Evolutionary conservation across 2,113 vertebrate genomes (phyloP).

Genomic region (Cettia cetti): DNA sequence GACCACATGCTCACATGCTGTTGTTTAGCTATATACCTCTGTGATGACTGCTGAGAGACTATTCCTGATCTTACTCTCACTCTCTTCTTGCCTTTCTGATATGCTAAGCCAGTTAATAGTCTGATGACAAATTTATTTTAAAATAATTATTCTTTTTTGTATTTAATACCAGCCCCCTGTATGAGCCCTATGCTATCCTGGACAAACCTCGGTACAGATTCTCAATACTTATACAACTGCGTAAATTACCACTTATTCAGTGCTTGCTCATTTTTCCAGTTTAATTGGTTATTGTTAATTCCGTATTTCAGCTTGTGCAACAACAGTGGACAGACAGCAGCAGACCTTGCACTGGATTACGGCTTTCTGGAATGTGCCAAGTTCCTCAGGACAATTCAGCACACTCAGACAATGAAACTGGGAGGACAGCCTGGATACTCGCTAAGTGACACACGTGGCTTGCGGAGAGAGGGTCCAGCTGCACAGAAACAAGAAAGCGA

Average conservation of each 20-base stretch:
- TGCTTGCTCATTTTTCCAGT: background rate
- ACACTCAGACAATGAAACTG: conserved; percentile 49
- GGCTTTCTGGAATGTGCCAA: conserved; percentile 77
- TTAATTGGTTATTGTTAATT: background rate
- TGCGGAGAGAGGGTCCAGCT: background rate
- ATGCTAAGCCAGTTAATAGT: background rate
- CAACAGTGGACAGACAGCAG: conserved; percentile 76
- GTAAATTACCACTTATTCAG: background rate
- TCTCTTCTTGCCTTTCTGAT: background rate
- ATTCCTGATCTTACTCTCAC: background rate
- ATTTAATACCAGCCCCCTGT: background rate
- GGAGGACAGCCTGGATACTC: background rate
- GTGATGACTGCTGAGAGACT: background rate
- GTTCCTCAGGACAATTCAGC: conserved; percentile 70
- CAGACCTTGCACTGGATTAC: conserved; percentile 74
- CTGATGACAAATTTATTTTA: background rate
- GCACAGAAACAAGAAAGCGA: conserved; percentile 48
- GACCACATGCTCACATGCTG: background rate
- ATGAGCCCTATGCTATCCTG: background rate
- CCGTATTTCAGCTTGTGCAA: conserved; percentile 72
- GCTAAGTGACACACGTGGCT: background rate
- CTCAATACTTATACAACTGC: background rate
- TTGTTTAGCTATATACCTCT: background rate
- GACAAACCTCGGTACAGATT: background rate
- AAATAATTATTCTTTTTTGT: background rate